Evolutionary conservation across 2,797 vertebrate genomes (phyloP), one percentile per base, ranked within the genome.

Genomic region (Chromis chromis): DNA sequence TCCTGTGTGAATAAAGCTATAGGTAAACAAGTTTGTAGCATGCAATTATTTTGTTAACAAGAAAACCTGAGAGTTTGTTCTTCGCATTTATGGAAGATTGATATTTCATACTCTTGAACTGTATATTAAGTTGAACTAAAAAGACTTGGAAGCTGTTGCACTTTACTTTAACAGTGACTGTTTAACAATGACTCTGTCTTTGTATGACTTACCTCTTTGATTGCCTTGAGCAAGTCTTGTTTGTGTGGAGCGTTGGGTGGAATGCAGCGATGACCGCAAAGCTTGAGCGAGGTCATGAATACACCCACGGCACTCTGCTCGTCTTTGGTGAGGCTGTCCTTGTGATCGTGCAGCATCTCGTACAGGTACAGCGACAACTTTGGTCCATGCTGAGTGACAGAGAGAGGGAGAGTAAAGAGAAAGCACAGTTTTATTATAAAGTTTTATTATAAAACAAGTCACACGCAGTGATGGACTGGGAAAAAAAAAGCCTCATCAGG

Each of bases 351-450:
- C 63, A 98, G 91, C 93, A 99, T 89, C 78, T 99, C 97, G 28
- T 96, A 96, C 60, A 99, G 94, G 86, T 98, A 98, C 2, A 99
- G 92, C 4, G 94, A 96, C 90, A 99, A 84, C 88, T 99, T 99
- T 49, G 97, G 96, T 31, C 98, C 98, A 31, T 99, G 98, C 98
- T 99, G 84, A 69, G 44, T 14, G 55, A 66, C 3, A 64, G 25
- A 11, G 6, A 44, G 28, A 64, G 12, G 28, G 27, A 42, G 39
- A 31, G 19, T 8, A 56, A 31, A 44, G 74, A 14, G 4, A 48
- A 6, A 40, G 28, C 1, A 3, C 22, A 46, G n/a, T 61, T 53
- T n/a, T 9, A n/a, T n/a, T n/a, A n/a, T n/a, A n/a, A 42, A 65
- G 50, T 33, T 58, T 40, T 0, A 65, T 65, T 57, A 66, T 64